Base-by-base conservation (phyloP, 1,140 invertebrate genomes). In the Tetragnatha versicolor region DNA sequence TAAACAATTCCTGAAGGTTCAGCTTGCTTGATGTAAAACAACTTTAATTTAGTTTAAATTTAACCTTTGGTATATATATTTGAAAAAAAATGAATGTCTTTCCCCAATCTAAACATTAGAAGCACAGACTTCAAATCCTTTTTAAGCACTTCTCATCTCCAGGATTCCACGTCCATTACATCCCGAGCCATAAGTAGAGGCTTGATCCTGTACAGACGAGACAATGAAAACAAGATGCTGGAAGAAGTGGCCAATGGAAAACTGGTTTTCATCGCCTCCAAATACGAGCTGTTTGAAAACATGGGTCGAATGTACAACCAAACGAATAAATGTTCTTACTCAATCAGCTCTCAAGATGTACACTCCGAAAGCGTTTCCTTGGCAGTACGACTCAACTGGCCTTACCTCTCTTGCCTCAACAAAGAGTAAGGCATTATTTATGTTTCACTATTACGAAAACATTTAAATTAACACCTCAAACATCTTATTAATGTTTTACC, bases 361-460 rank as follows among this genome's bases (percentile, higher is more conserved):
- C 88, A 93, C 80, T 89, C 92, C 49, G 93, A 96, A 85, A 89
- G 92, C 79, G 89, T 95, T 51, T 91, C 91, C 0, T 88, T 96
- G 87, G 89, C 93, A 45, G 86, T 95, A 12, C 87, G 91, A 0
- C 85, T 87, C 5, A 89, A 90, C 10, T 94, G 91, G 84, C 93
- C 93, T 0, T 95, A 94, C 83, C 83, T 83, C 27, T 20, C 63
- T 7, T 47, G 53, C 29, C 5, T 83, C 6, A 89, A 91, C 82
- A 81, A 85, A 14, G 88, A 90, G 90, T 91, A 85, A 87, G 88
- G 42, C 37, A 2, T 27, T 53, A 25, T 45, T 66, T 60, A n/a
- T 25, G 31, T 79, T 55, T 4, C 33, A n/a, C n/a, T n/a, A n/a
- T n/a, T n/a, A n/a, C n/a, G n/a, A n/a, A n/a, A n/a, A n/a, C n/a